Percentiles rank a stretch among this genome's conserved stretches.
Conservation (phyloP, 2,113 vertebrate genomes). For the Triplophysa dalaica region DNA sequence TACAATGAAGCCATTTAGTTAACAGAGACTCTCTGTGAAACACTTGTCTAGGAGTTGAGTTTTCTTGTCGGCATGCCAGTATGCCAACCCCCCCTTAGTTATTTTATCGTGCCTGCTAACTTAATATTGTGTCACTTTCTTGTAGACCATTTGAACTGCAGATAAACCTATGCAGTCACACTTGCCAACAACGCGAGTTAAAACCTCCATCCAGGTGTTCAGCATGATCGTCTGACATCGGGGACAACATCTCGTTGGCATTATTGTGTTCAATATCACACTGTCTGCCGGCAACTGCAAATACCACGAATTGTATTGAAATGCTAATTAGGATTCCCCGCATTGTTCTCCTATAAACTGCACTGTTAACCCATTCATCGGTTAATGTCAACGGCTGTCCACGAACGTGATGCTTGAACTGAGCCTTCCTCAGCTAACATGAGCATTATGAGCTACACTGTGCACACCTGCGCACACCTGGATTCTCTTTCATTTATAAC, state of each 20-base stretch:
- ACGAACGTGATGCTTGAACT: slow-evolving; percentile 61
- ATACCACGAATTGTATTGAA: slow-evolving; percentile 38
- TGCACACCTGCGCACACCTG: slow-evolving; percentile 73
- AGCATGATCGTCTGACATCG: neutral
- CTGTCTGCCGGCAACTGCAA: slow-evolving; percentile 39
- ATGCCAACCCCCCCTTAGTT: neutral
- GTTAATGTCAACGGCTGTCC: slow-evolving; percentile 69
- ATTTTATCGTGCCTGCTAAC: slow-evolving; percentile 6
- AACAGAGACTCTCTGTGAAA: slow-evolving; percentile 43
- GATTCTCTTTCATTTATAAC: slow-evolving; percentile 69
- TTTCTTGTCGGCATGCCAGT: neutral
- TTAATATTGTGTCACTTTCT: slow-evolving; percentile 12
- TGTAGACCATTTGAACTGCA: neutral
- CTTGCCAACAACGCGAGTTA: neutral
- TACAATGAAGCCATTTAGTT: slow-evolving; percentile 47
- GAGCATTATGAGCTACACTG: slow-evolving; percentile 64
- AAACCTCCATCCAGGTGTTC: slow-evolving; percentile 28
- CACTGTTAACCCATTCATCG: slow-evolving; percentile 42
- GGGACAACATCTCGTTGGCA: neutral
- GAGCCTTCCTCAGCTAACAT: slow-evolving; percentile 72
- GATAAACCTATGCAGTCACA: neutral
- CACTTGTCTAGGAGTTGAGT: slow-evolving; percentile 5
- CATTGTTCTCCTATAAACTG: slow-evolving; percentile 63
- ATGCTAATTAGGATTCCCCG: slow-evolving; percentile 57
- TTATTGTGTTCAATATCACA: slow-evolving; percentile 41